Conservation (phyloP, 2,888 invertebrate genomes). For the Melikaiella ostensackeni region DNA sequence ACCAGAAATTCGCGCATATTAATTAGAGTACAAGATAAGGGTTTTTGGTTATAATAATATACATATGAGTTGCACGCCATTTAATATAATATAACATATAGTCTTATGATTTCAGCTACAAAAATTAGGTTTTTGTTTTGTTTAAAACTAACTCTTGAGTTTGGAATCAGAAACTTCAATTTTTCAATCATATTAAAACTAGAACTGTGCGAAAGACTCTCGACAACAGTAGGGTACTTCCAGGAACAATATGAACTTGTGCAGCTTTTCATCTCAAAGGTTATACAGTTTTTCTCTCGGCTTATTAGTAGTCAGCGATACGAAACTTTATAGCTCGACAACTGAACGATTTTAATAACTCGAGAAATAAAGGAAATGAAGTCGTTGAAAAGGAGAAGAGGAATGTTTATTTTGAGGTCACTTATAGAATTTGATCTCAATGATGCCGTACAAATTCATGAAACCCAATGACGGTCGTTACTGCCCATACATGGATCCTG, state of each 20-base stretch:
- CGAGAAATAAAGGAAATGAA: neutral
- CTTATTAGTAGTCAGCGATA: slow-evolving; percentile 30
- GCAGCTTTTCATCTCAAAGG: slow-evolving; percentile 23
- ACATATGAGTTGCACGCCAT: too few species aligned
- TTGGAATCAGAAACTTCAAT: neutral
- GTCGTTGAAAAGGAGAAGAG: neutral
- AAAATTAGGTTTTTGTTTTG: too few species aligned
- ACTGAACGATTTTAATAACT: slow-evolving; percentile 7
- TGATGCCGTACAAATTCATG: slow-evolving; percentile 31
- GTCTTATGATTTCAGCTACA: too few species aligned
- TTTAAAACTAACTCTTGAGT: neutral
- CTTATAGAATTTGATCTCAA: slow-evolving; percentile 12
- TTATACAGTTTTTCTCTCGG: slow-evolving; percentile 14
- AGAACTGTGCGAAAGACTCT: slow-evolving; percentile 12
- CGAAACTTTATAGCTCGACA: slow-evolving; percentile 22
- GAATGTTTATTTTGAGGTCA: neutral
- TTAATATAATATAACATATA: too few species aligned
- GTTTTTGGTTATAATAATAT: too few species aligned
- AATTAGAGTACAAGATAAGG: too few species aligned
- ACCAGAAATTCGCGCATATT: too few species aligned
- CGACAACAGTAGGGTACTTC: slow-evolving; percentile 17
- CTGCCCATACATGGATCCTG: neutral
- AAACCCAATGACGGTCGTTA: slow-evolving; percentile 9
- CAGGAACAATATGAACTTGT: slow-evolving; percentile 39
- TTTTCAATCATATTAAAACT: slow-evolving; percentile 6